Evolutionary conservation across 2,888 invertebrate genomes (phyloP), one percentile per base, ranked within the genome.

Genomic region (Limnephilus marmoratus): DNA sequence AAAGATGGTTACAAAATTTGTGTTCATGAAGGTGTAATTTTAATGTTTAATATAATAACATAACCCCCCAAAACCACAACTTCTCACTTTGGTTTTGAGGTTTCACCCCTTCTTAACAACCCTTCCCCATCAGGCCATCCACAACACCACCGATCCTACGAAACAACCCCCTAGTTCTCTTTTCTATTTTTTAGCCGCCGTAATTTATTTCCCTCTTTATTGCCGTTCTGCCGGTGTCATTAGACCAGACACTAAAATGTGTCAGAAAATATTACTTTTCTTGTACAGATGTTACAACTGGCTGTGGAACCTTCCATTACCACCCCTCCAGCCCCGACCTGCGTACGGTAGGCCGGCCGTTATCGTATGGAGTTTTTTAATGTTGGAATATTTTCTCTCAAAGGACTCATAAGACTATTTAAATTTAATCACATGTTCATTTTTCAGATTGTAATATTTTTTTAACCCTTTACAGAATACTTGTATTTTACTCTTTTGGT

Each of bases 171-270:
- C 68, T n/a, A 24, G 68, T n/a, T 68, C 24, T 24, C 68, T 68
- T 68, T 68, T 68, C 9, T n/a, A 68, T 68, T 68, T 68, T 68
- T 68, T 68, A 68, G 24, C 68, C 24, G 68, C 68, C 24, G 68
- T 68, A 86, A 86, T 86, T 86, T 86, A 86, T 86, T 86, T 45
- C 3, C 3, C n/a, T 45, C 86, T 86, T 86, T 86, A 45, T 86
- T 41, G 86, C 49, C 86, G 29, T 45, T 45, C 86, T 41, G 86
- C 29, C 45, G 29, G 45, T 86, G 86, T 86, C 86, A 86, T 86
- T 86, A 86, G 49, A 45, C 29, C 86, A 45, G 86, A 29, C 86
- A 29, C 86, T 49, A 86, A 86, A 86, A 86, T 41, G 45, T 86
- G 86, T 45, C 86, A 29, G 49, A 29, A 45, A 45, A 45, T 45